phyloP scores from a whole-genome alignment of 2,797 vertebrate species.

The Nasua narica region DNA sequence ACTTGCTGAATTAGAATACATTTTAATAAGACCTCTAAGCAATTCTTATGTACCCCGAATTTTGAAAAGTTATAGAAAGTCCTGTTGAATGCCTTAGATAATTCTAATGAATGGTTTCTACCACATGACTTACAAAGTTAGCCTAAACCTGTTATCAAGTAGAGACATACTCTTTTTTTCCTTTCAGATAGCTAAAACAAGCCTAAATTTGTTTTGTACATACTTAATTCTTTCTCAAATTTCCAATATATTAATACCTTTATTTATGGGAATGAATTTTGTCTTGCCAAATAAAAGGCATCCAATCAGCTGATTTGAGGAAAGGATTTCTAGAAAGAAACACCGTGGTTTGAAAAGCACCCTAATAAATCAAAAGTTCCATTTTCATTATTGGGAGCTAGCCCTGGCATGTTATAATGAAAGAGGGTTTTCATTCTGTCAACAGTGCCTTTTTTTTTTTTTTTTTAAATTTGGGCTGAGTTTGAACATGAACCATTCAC shows the following conservation, averaged over 20 bases:
- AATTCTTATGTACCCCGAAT: background rate
- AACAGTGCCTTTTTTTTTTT: background rate
- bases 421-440: background rate
- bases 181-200: background rate
- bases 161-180: background rate
- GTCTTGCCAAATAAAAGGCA: background rate
- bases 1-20: background rate
- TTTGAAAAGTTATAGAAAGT: slow-evolving; percentile 5
- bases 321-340: slow-evolving; percentile 7
- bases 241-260: background rate
- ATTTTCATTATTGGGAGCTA: background rate
- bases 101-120: background rate
- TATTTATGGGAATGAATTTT: background rate
- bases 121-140: background rate
- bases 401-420: background rate
- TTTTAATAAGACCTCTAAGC: background rate
- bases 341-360: background rate
- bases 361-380: background rate
- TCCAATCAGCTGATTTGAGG: background rate
- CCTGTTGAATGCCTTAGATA: background rate
- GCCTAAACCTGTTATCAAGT: background rate
- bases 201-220: background rate
- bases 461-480: background rate
- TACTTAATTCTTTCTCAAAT: background rate
- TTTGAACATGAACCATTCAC: background rate